phyloP scores from a whole-genome alignment of 2,888 invertebrate genomes.

The Leucozona laternaria region DNA sequence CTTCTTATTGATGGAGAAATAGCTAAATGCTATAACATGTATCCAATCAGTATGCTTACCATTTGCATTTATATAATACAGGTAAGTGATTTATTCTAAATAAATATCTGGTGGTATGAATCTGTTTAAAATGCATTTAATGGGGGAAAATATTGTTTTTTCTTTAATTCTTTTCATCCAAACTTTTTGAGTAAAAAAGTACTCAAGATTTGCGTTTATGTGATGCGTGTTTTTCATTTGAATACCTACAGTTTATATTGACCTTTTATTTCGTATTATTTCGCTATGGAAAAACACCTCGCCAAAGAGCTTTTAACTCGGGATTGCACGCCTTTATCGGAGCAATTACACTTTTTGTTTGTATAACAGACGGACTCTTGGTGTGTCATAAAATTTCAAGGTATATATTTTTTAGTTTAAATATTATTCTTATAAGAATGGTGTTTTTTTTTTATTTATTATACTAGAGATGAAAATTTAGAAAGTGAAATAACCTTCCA shows the following conservation, averaged over 20 bases:
- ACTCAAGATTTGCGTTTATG: not conserved
- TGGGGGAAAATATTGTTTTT: too few relatives aligned
- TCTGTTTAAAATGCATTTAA: too few relatives aligned
- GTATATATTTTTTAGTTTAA: not conserved
- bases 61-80: conserved; percentile 24
- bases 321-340: conserved; percentile 50
- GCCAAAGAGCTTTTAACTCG: conserved; percentile 13
- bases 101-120: too few relatives aligned
- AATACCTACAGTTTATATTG: conserved; percentile 28
- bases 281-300: conserved; percentile 27
- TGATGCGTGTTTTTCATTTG: not conserved
- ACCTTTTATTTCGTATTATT: conserved; percentile 33
- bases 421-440: not conserved
- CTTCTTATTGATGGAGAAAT: not conserved
- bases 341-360: conserved; percentile 52
- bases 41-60: conserved; percentile 29
- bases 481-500: not conserved
- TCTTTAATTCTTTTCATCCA: too few relatives aligned
- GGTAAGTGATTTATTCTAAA: conserved; percentile 20
- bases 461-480: conserved; percentile 8
- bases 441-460: conserved; percentile 15
- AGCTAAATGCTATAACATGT: conserved; percentile 21
- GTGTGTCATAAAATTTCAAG: conserved; percentile 15
- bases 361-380: conserved; percentile 38
- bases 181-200: too few relatives aligned